These are phyloP conservation scores for Cricetomys ansorgei DNA, from an alignment of 2,113 vertebrate genomes.

Conservation along the genomic window DNA sequence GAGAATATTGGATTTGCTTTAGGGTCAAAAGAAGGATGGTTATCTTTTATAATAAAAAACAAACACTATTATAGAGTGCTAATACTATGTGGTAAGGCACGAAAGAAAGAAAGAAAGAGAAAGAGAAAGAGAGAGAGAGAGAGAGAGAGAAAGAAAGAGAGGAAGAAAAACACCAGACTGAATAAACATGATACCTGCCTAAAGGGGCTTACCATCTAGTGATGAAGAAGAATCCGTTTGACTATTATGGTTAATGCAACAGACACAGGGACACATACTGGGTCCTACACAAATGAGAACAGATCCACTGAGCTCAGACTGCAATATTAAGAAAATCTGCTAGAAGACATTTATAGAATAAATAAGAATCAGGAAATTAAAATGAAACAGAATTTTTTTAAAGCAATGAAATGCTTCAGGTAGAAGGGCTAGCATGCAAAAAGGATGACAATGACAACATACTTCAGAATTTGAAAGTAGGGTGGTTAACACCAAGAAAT, in stretches of 20 bases:
- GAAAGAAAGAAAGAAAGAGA: background rate
- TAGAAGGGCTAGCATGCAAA: background rate
- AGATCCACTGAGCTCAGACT: background rate
- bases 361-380: conserved; percentile 25
- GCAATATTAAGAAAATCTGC: conserved; percentile 23
- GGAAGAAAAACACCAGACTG: background rate
- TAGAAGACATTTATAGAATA: background rate
- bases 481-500: background rate
- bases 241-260: background rate
- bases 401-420: background rate
- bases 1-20: conserved; percentile 60
- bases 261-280: background rate
- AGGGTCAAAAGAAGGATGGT: conserved; percentile 79
- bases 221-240: background rate
- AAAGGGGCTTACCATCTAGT: conserved; percentile 70
- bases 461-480: conserved; percentile 9
- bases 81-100: conserved; percentile 38
- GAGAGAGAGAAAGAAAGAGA: background rate
- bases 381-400: background rate
- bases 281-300: background rate
- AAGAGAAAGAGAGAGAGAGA: background rate
- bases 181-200: conserved; percentile 66
- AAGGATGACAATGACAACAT: background rate
- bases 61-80: conserved; percentile 48
- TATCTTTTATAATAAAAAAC: conserved; percentile 67